Evolutionary conservation across 2,797 vertebrate species (phyloP).

Genomic region (Onychomys torridus): DNA sequence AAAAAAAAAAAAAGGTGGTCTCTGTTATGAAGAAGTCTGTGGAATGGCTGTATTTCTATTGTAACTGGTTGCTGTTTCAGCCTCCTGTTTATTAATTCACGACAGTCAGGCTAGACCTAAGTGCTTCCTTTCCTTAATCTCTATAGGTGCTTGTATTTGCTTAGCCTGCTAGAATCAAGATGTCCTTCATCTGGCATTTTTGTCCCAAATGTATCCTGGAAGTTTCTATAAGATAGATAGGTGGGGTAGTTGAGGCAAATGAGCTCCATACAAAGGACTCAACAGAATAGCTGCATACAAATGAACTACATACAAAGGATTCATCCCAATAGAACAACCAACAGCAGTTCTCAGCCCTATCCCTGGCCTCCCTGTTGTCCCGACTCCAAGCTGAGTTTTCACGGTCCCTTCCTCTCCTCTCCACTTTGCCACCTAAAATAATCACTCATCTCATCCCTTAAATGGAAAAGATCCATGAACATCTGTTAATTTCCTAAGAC

Average conservation of each 20-base stretch:
- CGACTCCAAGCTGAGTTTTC: neutral
- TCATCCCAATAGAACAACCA: neutral
- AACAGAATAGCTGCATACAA: neutral
- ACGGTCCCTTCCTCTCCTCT: neutral
- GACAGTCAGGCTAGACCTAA: neutral
- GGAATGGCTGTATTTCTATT: neutral
- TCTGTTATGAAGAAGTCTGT: neutral
- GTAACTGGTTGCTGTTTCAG: neutral
- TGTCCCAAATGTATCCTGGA: neutral
- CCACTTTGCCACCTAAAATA: neutral
- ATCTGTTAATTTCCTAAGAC: neutral
- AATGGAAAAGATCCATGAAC: neutral
- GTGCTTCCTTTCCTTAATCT: neutral
- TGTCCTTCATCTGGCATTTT: neutral
- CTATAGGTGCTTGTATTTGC: neutral
- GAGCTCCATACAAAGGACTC: neutral
- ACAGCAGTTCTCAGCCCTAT: neutral
- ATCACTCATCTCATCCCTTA: neutral
- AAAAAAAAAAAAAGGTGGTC: neutral
- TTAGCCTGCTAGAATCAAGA: neutral
- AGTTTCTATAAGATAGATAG: neutral
- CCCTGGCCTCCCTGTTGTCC: neutral
- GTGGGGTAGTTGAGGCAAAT: neutral
- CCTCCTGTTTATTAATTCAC: neutral
- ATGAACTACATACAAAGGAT: neutral